phyloP scores from a whole-genome alignment of 2,888 invertebrate species.

The Zhuqinia jingwanae region DNA sequence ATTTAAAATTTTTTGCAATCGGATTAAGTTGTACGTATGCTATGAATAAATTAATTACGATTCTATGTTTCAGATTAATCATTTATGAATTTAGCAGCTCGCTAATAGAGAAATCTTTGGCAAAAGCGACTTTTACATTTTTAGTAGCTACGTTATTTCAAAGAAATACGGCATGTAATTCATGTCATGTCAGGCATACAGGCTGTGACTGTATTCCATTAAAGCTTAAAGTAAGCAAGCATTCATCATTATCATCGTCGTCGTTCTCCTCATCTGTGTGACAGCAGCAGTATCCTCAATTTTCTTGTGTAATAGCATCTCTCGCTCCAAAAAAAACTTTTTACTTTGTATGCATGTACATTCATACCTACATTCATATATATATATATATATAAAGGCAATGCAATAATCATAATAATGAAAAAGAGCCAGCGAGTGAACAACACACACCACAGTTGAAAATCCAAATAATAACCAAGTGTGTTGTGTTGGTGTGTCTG shows the following conservation, averaged over 20 bases:
- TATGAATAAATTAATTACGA: no score
- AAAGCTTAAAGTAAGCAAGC: conserved; percentile 2
- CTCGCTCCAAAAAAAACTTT: conserved; percentile 56
- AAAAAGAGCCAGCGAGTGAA: neutral
- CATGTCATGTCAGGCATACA: conserved; percentile 41
- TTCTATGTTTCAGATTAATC: no score
- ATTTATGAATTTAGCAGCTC: no score
- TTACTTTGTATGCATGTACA: conserved; percentile 40
- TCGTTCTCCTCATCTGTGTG: neutral
- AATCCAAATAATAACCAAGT: conserved; percentile 25
- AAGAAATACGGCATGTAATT: no score
- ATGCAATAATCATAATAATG: conserved; percentile 21
- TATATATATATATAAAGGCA: neutral
- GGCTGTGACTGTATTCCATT: neutral
- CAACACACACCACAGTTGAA: conserved; percentile 11
- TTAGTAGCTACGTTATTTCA: no score
- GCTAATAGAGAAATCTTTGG: no score
- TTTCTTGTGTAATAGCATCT: conserved; percentile 61
- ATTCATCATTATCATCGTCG: conserved; percentile 54
- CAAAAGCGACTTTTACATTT: no score
- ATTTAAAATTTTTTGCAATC: no score
- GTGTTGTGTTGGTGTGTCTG: conserved; percentile 32
- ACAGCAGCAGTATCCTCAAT: conserved; percentile 50
- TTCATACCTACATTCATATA: neutral
- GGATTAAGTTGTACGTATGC: no score